Conservation (phyloP, 2,113 vertebrate species). For the Salvelinus sp. region DNA sequence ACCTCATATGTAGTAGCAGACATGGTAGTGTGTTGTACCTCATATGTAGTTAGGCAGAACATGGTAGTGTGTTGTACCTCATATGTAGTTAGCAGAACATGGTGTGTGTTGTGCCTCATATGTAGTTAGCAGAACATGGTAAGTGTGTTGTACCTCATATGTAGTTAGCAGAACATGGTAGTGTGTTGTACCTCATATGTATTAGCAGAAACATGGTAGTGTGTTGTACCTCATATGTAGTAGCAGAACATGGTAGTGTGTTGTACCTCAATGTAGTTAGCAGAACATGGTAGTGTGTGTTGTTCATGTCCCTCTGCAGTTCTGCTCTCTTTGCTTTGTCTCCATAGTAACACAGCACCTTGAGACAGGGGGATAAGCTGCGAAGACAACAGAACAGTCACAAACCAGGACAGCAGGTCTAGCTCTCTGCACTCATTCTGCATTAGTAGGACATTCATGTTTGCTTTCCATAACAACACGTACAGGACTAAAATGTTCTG, state of each 20-base stretch:
- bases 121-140: too few species aligned
- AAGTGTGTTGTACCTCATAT: too few species aligned
- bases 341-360: constrained; percentile 78
- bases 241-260: too few species aligned
- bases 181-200: too few species aligned
- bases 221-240: not conserved
- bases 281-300: constrained; percentile 70
- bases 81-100: too few species aligned
- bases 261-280: constrained; percentile 87
- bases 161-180: too few species aligned
- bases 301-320: constrained; percentile 68
- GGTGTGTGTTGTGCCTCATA: too few species aligned
- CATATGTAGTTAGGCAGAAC: too few species aligned
- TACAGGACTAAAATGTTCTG: not conserved
- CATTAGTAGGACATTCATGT: not conserved
- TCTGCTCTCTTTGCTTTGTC: constrained; percentile 80
- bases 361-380: constrained; percentile 83
- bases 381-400: not conserved
- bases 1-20: too few species aligned
- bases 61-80: too few species aligned
- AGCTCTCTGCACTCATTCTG: not conserved
- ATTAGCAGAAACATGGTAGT: too few species aligned
- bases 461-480: not conserved
- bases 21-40: too few species aligned
- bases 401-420: not conserved